Base-by-base conservation (phyloP, 2,888 invertebrate species). In the Polietes domitor region DNA sequence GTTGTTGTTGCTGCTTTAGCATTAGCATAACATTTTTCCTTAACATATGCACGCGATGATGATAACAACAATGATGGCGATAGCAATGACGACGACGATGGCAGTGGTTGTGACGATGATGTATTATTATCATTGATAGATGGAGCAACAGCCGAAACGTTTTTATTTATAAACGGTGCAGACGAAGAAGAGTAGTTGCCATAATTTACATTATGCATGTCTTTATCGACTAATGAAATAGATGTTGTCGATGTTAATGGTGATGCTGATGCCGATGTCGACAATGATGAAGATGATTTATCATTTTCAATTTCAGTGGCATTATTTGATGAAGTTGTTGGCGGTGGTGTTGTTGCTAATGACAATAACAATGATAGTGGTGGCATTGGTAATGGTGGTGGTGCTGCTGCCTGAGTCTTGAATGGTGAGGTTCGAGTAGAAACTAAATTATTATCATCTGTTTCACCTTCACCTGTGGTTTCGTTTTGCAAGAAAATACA, bases 281-380 rank as follows among this genome's bases (percentile, higher is more conserved):
- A n/a, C n/a, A n/a, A n/a, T n/a, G n/a, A n/a, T n/a, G n/a, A 78
- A 75, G 82, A 21, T 65, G 74, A 70, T 65, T 79, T 81, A 79
- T 79, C 76, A 88, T 87, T 88, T 89, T 88, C 87, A 85, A 87
- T 87, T 88, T 90, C 89, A 89, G 87, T 88, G 87, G n/a, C n/a
- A 24, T 53, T 76, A 73, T 55, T 75, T 63, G 76, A 70, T 81
- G 81, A 55, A 68, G 76, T 19, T 73, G 84, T 86, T 12, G 37
- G 7, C 12, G 4, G 10, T 87, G 76, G n/a, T 73, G 84, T 86
- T 12, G 37, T 37, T 37, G 4, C 37, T 87, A 77, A 81, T 76
- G 87, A 84, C 86, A 87, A 84, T 24, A 68, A 68, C 37, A 24
- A 80, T 61, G 58, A 50, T 71, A 71, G 26, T 70, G 68, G 74